These are phyloP conservation scores for Drosophila orosa DNA, from an alignment of 1,140 invertebrate species.

Conservation along the genomic window DNA sequence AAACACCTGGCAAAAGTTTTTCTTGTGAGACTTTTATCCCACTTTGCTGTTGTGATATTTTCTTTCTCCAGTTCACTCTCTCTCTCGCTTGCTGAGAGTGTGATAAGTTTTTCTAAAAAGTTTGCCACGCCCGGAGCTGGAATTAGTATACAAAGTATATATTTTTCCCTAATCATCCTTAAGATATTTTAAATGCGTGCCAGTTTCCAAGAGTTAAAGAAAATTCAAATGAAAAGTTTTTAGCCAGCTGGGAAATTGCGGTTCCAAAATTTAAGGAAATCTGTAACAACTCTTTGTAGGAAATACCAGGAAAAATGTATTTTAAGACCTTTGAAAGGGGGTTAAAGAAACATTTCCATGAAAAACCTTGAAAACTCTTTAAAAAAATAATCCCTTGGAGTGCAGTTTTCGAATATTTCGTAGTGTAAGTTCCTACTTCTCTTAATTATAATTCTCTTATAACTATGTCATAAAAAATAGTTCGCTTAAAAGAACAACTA, in stretches of 20 bases:
- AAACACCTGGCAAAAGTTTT: constrained; percentile 51
- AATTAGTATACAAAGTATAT: constrained; percentile 21
- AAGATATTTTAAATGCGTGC: constrained; percentile 23
- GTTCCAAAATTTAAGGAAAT: not conserved
- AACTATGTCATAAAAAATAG: too few species aligned
- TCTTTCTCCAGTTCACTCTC: constrained; percentile 29
- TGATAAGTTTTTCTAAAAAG: constrained; percentile 47
- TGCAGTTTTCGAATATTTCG: too few species aligned
- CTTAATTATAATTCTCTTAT: too few species aligned
- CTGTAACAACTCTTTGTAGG: not conserved
- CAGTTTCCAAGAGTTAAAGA: constrained; percentile 7
- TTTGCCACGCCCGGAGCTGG: constrained; percentile 15
- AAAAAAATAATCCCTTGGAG: too few species aligned
- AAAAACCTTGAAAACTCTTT: not conserved
- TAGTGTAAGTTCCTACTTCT: not conserved
- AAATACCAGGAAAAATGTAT: not conserved
- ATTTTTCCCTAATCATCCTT: constrained; percentile 36
- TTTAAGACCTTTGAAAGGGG: not conserved
- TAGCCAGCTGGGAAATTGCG: not conserved
- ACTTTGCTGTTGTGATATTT: constrained; percentile 48
- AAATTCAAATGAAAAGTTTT: constrained; percentile 7
- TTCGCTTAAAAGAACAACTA: not conserved
- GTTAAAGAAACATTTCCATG: accelerated
- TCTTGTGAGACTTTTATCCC: constrained; percentile 49
- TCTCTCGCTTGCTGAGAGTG: constrained; percentile 21